Percentiles rank a stretch among this genome's conserved stretches.
phyloP scores from a whole-genome alignment of 2,113 vertebrate species.

The Embiotoca jacksoni region DNA sequence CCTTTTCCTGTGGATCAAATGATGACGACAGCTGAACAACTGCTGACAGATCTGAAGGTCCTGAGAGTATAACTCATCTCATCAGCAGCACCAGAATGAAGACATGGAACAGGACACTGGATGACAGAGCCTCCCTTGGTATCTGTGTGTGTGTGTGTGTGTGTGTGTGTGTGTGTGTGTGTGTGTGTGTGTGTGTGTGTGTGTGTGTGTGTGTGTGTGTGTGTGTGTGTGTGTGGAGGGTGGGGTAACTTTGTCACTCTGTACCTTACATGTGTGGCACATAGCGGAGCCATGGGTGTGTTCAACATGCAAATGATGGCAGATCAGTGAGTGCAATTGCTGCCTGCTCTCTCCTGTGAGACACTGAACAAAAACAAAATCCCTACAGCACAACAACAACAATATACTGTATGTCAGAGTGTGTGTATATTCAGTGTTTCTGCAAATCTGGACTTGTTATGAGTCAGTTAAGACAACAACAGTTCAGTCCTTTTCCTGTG shows the following conservation, averaged over 20 bases:
- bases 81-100: conserved; percentile 61
- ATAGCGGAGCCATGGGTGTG: conserved; percentile 50
- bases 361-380: conserved; percentile 55
- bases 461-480: conserved; percentile 20
- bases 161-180: conserved; percentile 8
- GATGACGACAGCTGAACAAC: conserved; percentile 51
- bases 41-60: conserved; percentile 45
- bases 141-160: conserved; percentile 22
- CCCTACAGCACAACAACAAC: conserved; percentile 56
- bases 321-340: conserved; percentile 40
- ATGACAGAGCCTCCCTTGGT: conserved; percentile 64
- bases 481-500: conserved; percentile 22
- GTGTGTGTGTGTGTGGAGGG: no score
- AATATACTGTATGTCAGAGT: no score
- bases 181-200: no score
- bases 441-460: background rate
- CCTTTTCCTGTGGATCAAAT: conserved; percentile 43
- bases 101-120: conserved; percentile 65
- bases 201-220: no score
- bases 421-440: background rate
- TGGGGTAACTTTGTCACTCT: conserved; percentile 45
- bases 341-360: conserved; percentile 41
- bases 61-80: conserved; percentile 57
- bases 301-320: conserved; percentile 70
- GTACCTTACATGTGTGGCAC: conserved; percentile 57